Base-by-base conservation (phyloP, 2,888 invertebrate species). In the Oscheius myriophilus region DNA sequence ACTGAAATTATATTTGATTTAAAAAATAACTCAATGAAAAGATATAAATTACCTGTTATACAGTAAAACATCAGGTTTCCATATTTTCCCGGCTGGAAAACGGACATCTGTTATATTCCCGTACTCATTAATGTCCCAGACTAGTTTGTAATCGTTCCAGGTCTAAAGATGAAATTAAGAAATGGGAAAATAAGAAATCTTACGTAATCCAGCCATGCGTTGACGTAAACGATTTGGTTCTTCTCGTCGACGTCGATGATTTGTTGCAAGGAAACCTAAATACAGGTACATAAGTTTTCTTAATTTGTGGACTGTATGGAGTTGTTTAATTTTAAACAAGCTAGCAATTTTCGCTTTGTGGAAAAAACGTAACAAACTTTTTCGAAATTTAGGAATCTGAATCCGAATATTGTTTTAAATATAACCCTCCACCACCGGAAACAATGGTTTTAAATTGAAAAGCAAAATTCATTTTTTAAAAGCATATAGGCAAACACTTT, bases 181-280 rank as follows among this genome's bases (percentile, higher is more conserved):
- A 25, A 25, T 21, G 12, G 2, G 6, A 54, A n/a, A 25, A 54
- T n/a, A 12, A 12, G 18, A 54, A 14, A 39, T 67, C 76, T 75
- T 63, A 83, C 83, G 67, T 83, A 83, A 67, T 83, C 83, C 16
- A 83, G 71, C 84, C 84, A 83, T 0, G 84, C 84, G 58, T 84
- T 84, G 26, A 84, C 79, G 65, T 76, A 79, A n/a, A 84, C 82
- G 53, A 85, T 80, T 64, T 85, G 85, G 72, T 85, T 85, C 69
- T 85, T 85, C 70, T 85, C 85, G 67, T 85, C 85, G 9, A 86
- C 85, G 67, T 85, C 85, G 66, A 85, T 84, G 21, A 85, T 75
- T 64, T 85, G 85, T 62, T 85, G 85, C 16, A 85, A 79, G 12
- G 84, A 85, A 11, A 84, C 83, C 76, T 84, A 61, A 67, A 81